Percentiles rank a stretch among this genome's conserved stretches.
These are phyloP conservation scores for Melozone crissalis DNA, from an alignment of 2,113 vertebrate genomes.

Conservation along the genomic window DNA sequence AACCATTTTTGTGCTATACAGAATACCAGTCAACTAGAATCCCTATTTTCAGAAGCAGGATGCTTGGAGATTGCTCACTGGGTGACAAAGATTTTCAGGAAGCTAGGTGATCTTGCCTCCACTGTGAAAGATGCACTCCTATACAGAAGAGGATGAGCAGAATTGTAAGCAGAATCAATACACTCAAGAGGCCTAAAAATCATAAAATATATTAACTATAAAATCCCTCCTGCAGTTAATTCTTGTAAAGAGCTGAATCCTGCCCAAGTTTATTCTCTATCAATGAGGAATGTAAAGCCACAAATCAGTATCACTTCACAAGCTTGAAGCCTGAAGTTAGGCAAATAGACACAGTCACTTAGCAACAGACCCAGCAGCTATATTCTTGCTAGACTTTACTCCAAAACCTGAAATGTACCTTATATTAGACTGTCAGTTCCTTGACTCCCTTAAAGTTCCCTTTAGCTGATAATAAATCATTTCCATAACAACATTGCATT, in stretches of 20 bases:
- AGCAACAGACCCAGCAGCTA: neutral
- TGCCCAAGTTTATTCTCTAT: neutral
- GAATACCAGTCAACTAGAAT: neutral
- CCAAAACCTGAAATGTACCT: neutral
- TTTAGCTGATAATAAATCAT: conserved; percentile 15
- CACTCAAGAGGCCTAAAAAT: neutral
- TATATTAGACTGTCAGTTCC: neutral
- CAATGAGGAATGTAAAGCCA: neutral
- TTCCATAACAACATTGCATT: conserved; percentile 4
- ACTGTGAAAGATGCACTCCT: neutral
- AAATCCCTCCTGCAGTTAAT: neutral
- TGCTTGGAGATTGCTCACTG: neutral
- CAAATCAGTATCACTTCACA: neutral
- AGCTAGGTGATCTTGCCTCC: neutral
- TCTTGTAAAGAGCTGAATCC: neutral
- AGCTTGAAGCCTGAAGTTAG: neutral
- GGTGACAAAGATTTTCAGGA: neutral
- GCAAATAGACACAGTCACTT: neutral
- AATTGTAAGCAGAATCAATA: neutral
- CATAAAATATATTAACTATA: neutral
- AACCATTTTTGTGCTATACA: neutral
- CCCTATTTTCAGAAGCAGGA: neutral
- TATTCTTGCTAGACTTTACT: neutral
- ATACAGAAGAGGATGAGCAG: neutral
- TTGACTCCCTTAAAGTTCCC: neutral